Base-by-base conservation (phyloP, 2,113 vertebrate species). In the Sigmodon hispidus region DNA sequence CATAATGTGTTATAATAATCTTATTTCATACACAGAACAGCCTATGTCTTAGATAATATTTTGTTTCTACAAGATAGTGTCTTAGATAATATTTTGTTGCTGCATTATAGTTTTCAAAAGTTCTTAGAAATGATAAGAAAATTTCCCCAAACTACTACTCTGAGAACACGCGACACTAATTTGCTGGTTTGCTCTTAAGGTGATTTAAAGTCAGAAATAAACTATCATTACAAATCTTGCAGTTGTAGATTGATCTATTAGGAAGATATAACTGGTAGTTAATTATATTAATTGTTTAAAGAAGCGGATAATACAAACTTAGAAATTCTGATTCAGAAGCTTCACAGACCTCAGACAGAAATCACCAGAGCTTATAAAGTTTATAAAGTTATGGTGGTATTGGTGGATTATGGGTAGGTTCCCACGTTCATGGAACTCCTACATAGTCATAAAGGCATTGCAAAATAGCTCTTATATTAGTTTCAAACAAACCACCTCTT, bases 151-250 rank as follows among this genome's bases (percentile, higher is more conserved):
- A 34, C 61, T 89, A 75, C 26, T 88, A 3, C 34, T 93, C 84
- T 91, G 17, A 75, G 90, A 96, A 50, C 21, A 69, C 10, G 75
- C 34, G 94, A n/a, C 24, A 83, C 40, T 92, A 40, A 72, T 69
- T 94, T 87, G 36, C 7, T 85, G 17, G 57, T 84, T 94, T 89
- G 34, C 91, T 96, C 93, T 95, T 67, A 57, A 86, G 61, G 43
- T 22, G 9, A 75, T 93, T 80, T 93, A 17, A 91, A 90, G 13
- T 4, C 34, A 87, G 19, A 92, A 1, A 87, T 15, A 92, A 1
- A 89, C 29, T 75, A 81, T 85, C 13, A 70, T n/a, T 85, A 17
- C 9, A 4, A 0, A 91, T 91, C 26, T 24, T 96, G 12, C 76
- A 59, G 16, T 29, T 63, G 43, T 50, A 81, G 9, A 34, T 11